phyloP scores from a whole-genome alignment of 2,113 vertebrate genomes.

The Aptenodytes forsteri region DNA sequence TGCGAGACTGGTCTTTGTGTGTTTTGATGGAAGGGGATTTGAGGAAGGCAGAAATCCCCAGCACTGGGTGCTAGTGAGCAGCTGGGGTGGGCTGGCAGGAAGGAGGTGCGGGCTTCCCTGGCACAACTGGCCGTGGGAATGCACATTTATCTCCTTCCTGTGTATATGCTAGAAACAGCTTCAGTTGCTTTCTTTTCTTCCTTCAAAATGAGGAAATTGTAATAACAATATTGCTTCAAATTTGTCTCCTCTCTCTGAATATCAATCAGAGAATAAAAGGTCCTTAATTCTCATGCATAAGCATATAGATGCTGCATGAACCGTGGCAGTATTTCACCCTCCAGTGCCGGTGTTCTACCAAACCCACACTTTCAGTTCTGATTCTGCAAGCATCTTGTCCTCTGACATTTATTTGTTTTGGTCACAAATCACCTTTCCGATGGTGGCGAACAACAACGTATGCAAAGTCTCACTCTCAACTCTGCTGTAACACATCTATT shows the following conservation, averaged over 20 bases:
- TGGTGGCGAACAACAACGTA: fast-evolving
- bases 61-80: not conserved
- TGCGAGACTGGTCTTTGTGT: fast-evolving
- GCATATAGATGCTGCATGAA: not conserved
- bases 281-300: not conserved
- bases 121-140: not conserved
- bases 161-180: not conserved
- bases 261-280: not conserved
- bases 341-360: not conserved
- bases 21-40: not conserved
- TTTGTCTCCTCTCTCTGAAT: not conserved
- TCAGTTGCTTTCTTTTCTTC: not conserved
- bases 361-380: not conserved
- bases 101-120: not conserved
- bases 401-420: not conserved
- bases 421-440: not conserved
- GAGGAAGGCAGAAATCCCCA: not conserved
- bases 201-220: not conserved
- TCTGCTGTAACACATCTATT: not conserved
- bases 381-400: not conserved
- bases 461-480: not conserved
- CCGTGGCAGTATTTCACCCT: not conserved
- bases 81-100: not conserved
- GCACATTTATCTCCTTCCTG: not conserved
- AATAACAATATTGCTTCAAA: not conserved